These are phyloP conservation scores for Unio delphinus DNA, from an alignment of 2,888 invertebrate species.

Conservation along the genomic window DNA sequence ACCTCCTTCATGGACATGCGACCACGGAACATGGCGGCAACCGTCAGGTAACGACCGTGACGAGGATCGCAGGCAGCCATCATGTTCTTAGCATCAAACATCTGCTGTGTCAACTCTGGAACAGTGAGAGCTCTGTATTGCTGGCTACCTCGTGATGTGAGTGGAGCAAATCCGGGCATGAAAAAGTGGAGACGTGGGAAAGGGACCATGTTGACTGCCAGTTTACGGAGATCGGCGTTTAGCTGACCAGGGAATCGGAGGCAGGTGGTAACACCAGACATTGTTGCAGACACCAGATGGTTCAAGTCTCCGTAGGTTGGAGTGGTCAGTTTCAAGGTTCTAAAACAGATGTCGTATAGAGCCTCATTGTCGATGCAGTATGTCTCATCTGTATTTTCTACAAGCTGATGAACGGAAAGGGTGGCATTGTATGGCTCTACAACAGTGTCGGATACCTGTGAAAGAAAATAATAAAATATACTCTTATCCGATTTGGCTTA, in stretches of 20 bases:
- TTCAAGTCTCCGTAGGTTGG: constrained; percentile 93
- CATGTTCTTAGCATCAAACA: constrained; percentile 97
- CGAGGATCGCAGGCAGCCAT: constrained; percentile 96
- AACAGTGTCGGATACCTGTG: constrained; percentile 81
- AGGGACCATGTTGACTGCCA: constrained; percentile 67
- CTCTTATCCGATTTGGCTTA: not conserved
- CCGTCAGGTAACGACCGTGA: constrained; percentile 80
- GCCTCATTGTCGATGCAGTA: constrained; percentile 93
- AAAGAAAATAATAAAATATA: constrained; percentile 1
- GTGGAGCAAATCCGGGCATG: constrained; percentile 71
- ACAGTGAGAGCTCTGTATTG: constrained; percentile 68
- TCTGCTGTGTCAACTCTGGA: constrained; percentile 73
- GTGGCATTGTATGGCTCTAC: constrained; percentile 86
- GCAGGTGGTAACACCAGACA: constrained; percentile 82
- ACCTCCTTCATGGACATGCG: constrained; percentile 71
- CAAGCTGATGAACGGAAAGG: constrained; percentile 78
- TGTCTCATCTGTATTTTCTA: constrained; percentile 91
- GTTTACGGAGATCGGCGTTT: constrained; percentile 43
- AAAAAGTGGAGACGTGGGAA: constrained; percentile 71
- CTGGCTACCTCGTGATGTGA: constrained; percentile 68
- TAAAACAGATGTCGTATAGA: constrained; percentile 90
- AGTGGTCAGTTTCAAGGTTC: constrained; percentile 84
- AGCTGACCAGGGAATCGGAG: constrained; percentile 51
- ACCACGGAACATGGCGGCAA: constrained; percentile 68
- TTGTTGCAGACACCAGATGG: constrained; percentile 78